phyloP scores from a whole-genome alignment of 2,113 vertebrate species.

The Gadus macrocephalus region DNA sequence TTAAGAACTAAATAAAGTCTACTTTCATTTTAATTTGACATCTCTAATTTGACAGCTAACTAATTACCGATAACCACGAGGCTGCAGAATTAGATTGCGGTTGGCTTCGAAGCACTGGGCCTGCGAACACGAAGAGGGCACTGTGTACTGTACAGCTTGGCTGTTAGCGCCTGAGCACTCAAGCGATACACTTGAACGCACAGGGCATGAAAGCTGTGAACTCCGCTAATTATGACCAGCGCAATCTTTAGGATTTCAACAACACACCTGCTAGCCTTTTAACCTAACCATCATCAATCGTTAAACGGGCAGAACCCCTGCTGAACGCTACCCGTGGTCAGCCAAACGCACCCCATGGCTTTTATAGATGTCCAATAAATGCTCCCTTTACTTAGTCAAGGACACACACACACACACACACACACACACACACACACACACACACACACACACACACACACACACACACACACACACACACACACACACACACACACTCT shows the following conservation, averaged over 20 bases:
- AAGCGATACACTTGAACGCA: slow-evolving; percentile 45
- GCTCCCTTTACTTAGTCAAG: slow-evolving; percentile 13
- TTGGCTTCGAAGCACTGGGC: slow-evolving; percentile 4
- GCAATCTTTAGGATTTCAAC: slow-evolving; percentile 56
- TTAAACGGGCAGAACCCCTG: slow-evolving; percentile 49
- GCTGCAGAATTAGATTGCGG: slow-evolving; percentile 10
- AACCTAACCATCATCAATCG: slow-evolving; percentile 51
- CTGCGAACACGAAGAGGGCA: slow-evolving; percentile 15
- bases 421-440: slow-evolving; percentile 1
- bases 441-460: background rate
- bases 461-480: background rate
- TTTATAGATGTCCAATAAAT: slow-evolving; percentile 38
- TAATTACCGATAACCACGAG: background rate
- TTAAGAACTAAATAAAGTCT: no score
- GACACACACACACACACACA: background rate
- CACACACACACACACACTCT: background rate
- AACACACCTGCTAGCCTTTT: slow-evolving; percentile 44
- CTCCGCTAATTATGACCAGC: slow-evolving; percentile 58
- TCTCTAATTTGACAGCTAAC: background rate
- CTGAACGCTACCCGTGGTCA: slow-evolving; percentile 1
- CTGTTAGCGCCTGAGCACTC: slow-evolving; percentile 54
- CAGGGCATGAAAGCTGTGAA: slow-evolving; percentile 46
- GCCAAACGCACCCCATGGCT: slow-evolving; percentile 28
- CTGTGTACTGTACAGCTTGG: slow-evolving; percentile 21
- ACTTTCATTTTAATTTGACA: no score